Base-by-base conservation (phyloP, 2,888 invertebrate species). In the Diogma glabrata region DNA sequence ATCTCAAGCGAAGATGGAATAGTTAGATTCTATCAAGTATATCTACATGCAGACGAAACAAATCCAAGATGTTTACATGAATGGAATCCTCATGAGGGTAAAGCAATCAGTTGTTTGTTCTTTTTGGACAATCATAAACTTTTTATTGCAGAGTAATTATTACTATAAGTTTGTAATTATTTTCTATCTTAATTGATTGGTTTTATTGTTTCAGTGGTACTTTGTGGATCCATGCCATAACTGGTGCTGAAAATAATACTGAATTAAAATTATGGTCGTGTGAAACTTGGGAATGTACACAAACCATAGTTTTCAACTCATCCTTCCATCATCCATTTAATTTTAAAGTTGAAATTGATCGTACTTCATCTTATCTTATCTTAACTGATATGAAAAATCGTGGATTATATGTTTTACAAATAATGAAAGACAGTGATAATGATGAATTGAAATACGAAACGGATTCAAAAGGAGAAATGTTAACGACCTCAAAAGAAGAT, bases 221-320 rank as follows among this genome's bases (percentile, higher is more conserved):
- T 64, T 93, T 94, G 70, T 97, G 97, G 96, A 93, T 93, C 68
- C 94, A 87, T 70, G 93, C 90, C 0, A 79, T 96, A 38, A 95
- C 96, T 0, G 92, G 92, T 1, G 85, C 91, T 0, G 84, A 87
- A 56, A 81, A 88, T 66, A 95, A 95, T 71, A 83, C 88, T 0
- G 88, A 89, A 61, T 73, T 96, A 50, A 95, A 94, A 70, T 75
- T 86, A 46, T 96, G 95, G 94, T 90, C 91, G 7, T 96, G 95
- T 68, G 90, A 94, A 64, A 78, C 87, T 0, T 97, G 97, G 97
- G 78, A 79, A 47, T 95, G 95, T 63, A 72, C 95, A n/a, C 96
- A 93, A 67, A 90, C 84, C 1, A 79, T 92, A 30, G 77, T 75
- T 24, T 86, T 91, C 62, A 69, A 75, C 2, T 76, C 81, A 0